A percentile compares a stretch with the other conserved stretches of the same genome.
These are phyloP conservation scores for Odontamblyopus rebecca DNA, from an alignment of 2,797 vertebrate species.

Conservation along the genomic window DNA sequence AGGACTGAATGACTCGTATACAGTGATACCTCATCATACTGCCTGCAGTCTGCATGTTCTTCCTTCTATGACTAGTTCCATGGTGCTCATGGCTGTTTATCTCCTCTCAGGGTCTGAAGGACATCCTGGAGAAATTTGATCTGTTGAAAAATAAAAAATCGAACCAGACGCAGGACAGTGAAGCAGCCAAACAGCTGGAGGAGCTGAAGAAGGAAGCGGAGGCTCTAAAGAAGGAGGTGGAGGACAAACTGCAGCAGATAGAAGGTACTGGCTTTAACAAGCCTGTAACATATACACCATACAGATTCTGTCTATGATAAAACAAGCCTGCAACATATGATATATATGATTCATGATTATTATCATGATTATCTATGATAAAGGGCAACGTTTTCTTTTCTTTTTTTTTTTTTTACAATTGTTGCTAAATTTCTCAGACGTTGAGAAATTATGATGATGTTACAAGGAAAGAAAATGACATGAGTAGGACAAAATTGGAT, in stretches of 20 bases:
- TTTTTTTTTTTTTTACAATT: background rate
- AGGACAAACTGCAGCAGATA: slow-evolving; percentile 78
- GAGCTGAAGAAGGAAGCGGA: slow-evolving; percentile 73
- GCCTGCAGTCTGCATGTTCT: no score
- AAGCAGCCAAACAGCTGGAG: slow-evolving; percentile 71
- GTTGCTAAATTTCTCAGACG: background rate
- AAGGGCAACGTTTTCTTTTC: background rate
- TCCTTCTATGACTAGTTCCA: no score
- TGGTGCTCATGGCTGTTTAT: background rate
- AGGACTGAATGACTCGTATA: no score
- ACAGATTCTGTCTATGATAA: background rate
- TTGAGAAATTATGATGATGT: no score
- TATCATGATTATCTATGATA: background rate
- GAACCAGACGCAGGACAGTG: slow-evolving; percentile 39
- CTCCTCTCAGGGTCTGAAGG: slow-evolving; percentile 69
- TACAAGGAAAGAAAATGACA: no score
- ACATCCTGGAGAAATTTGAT: slow-evolving; percentile 68
- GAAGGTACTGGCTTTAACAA: slow-evolving; percentile 62
- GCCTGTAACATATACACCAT: background rate
- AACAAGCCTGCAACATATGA: background rate
- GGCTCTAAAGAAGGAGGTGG: slow-evolving; percentile 72
- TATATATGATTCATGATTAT: no score
- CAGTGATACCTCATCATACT: no score
- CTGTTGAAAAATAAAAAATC: slow-evolving; percentile 71
- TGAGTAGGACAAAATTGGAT: no score